phyloP scores from a whole-genome alignment of 1,140 invertebrate genomes.

The Lordiphosa stackelbergi region DNA sequence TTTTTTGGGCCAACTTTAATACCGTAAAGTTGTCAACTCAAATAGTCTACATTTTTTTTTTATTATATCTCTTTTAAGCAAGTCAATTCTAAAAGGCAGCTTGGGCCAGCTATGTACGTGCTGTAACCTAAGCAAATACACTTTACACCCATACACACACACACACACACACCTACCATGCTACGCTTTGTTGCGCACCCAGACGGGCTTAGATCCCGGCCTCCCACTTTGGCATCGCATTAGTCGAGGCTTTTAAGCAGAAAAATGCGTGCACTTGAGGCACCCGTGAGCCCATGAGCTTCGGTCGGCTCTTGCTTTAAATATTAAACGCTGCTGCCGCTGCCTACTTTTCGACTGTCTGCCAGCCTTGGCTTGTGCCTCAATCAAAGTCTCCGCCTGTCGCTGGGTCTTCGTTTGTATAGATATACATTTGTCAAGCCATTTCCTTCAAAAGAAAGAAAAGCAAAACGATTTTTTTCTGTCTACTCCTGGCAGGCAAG shows the following conservation, averaged over 20 bases:
- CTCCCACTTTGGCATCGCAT: constrained; percentile 48
- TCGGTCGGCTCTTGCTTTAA: constrained; percentile 26
- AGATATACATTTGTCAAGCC: constrained; percentile 48
- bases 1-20: constrained; percentile 8
- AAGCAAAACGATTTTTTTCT: constrained; percentile 4
- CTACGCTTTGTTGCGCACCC: constrained; percentile 64
- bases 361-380: constrained; percentile 5
- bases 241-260: constrained; percentile 74
- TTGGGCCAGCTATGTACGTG: constrained; percentile 22
- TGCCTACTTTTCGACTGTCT: constrained; percentile 45
- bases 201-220: constrained; percentile 54
- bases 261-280: constrained; percentile 74
- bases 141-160: constrained; percentile 35
- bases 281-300: constrained; percentile 1
- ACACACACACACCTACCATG: constrained; percentile 16
- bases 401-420: constrained; percentile 24
- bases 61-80: constrained; percentile 42
- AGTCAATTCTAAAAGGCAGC: constrained; percentile 36
- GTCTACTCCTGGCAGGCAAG: constrained; percentile 23
- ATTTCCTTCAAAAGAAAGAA: constrained; percentile 26
- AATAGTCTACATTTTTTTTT: constrained; percentile 22
- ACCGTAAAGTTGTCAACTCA: constrained; percentile 42
- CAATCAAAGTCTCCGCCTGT: constrained; percentile 21
- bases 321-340: constrained; percentile 29
- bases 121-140: constrained; percentile 68